These are phyloP conservation scores for Octopus sinensis DNA, from an alignment of 1,140 invertebrate species.

Conservation along the genomic window DNA sequence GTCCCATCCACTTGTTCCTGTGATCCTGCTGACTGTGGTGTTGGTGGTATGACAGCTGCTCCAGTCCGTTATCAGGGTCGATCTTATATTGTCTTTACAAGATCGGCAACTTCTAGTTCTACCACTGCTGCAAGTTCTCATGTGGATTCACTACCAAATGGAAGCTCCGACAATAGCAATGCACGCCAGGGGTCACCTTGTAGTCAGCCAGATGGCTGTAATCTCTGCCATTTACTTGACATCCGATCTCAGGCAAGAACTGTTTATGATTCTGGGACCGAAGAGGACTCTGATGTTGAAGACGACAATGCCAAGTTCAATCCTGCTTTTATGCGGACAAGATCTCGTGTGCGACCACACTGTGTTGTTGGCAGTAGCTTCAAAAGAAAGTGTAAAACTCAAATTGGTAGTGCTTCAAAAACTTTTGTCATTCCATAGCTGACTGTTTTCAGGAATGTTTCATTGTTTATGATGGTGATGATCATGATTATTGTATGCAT, in stretches of 20 bases:
- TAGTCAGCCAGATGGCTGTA: neutral
- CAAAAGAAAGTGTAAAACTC: slow-evolving; percentile 7
- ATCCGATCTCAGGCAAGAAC: neutral
- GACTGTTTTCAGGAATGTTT: neutral
- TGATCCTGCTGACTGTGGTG: neutral
- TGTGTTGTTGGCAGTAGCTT: neutral
- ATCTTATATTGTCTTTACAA: slow-evolving; percentile 1
- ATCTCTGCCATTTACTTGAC: neutral
- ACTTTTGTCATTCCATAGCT: neutral
- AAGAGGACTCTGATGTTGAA: neutral
- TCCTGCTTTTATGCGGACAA: neutral
- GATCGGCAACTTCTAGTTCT: neutral
- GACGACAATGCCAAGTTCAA: neutral
- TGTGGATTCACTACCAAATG: neutral
- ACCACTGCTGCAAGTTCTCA: neutral
- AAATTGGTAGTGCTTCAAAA: neutral
- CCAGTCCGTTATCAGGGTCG: neutral
- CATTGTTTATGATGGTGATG: neutral
- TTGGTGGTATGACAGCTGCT: neutral
- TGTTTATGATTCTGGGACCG: neutral
- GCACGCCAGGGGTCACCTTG: neutral
- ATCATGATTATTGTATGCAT: no score
- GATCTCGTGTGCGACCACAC: neutral
- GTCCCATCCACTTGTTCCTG: neutral
- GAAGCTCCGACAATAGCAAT: neutral